Evolutionary conservation across 2,888 invertebrate genomes (phyloP), one percentile per base, ranked within the genome.

Genomic region (Sinodicranocentrus sp.): DNA sequence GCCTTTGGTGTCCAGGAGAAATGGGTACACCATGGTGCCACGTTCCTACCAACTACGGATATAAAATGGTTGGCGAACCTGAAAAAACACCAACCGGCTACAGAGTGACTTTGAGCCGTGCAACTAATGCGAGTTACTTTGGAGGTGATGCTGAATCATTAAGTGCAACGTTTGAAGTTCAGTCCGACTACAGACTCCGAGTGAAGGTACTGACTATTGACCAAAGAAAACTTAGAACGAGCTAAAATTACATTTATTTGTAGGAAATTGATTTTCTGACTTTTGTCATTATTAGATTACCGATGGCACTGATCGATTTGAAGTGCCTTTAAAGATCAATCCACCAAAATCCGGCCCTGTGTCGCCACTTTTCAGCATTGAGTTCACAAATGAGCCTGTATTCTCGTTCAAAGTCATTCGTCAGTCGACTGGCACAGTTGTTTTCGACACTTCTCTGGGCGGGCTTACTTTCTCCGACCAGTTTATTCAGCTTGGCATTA

Each of bases 1-100:
- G 95, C 88, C 94, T 94, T 87, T 95, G 95, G 95, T 86, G 86
- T 57, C 44, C 70, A 21, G 44, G 28, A 21, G 78, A 77, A 1
- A 23, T 15, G n/a, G 86, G 84, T 10, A 54, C 33, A 6, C 86
- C 86, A 19, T 78, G 43, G 39, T 86, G 86, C 44, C 65, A 78
- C 33, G 57, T 78, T 6, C 70, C 73, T 3, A 2, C 54, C 0
- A 61, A 72, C 28, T 82, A 80, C 54, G 86, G 86, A 0, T 86
- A 87, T 72, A 25, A 21, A 13, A 83, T 87, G 77, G 71, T 78
- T 23, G 85, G 84, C 19, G 63, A 67, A 48, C 80, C 84, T 1
- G 67, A 75, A 61, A 28, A 76, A 26, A 83, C 80, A 39, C 65
- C 70, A 21, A 54, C 67, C 25, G 84, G 85, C 0, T 83, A 75